Base-by-base conservation (phyloP, 2,113 vertebrate genomes). In the Calonectris borealis region DNA sequence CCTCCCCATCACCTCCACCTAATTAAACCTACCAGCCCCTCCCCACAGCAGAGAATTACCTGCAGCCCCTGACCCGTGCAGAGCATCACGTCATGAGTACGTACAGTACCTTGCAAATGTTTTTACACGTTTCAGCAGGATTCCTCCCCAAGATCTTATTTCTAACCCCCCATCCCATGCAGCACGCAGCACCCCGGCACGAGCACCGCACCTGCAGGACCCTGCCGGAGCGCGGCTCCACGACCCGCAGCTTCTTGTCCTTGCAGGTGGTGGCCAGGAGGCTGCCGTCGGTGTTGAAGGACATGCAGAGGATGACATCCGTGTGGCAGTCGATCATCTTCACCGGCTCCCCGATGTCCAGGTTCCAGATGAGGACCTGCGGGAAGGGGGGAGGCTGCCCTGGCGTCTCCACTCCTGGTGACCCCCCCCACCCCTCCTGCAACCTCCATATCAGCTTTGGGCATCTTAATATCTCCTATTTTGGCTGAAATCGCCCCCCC, bases 241-340 rank as follows among this genome's bases (percentile, higher is more conserved):
- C 98, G 55, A 99, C 98, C 0, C 99, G 98, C 70, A 99, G 98
- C 94, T 97, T 98, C 98, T 99, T 99, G 98, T 99, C 99, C 92
- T 99, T 99, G 98, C 99, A 99, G 82, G 98, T 98, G 97, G 99
- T 99, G 97, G 99, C 98, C 94, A 99, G 92, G 70, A 99, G 98
- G 97, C 99, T 99, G 81, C 99, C 99, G 2, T 99, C 99, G 0
- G 98, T 98, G 97, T 99, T 99, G 98, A 99, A 99, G 94, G 99
- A 99, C 99, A 99, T 98, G 97, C 99, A 99, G 86, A 99, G 99
- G 97, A 99, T 99, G 95, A 99, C 99, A 1, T 99, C 99, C 0
- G 98, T 96, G 98, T 99, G 99, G 96, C 99, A 99, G 96, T 99
- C 99, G 5, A 99, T 99, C 99, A 99, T 99, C 95, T 99, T 99